Base-by-base conservation (phyloP, 2,888 invertebrate genomes). In the Ctenicera cuprea region DNA sequence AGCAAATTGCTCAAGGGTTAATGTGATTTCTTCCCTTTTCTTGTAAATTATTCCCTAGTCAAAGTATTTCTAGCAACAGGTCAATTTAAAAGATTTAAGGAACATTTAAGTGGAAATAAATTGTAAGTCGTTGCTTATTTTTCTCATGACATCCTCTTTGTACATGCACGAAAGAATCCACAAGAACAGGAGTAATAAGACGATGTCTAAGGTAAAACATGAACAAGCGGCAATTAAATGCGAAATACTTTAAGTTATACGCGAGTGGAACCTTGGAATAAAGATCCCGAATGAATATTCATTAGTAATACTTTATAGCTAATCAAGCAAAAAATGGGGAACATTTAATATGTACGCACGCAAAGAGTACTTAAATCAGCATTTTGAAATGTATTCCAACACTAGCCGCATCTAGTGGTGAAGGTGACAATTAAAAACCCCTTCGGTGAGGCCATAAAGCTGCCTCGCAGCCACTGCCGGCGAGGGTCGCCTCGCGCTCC, bases 361-460 rank as follows among this genome's bases (percentile, higher is more conserved):
- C 71, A 43, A 64, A 45, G 22, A 45, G 64, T 54, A 37, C 64
- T 45, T 71, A 71, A 71, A 71, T 71, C 71, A 70, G 62, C 52
- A 63, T 57, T 64, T 71, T 54, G 64, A 54, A 64, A 65, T 41
- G 71, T 71, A 72, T 65, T 71, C 41, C 54, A 71, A 65, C 64
- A 71, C 57, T 65, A 71, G 71, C 54, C 22, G 54, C 71, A 65
- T 71, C 63, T 64, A 71, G 43, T 33, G 54, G 52, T 52, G 61
- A 59, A 76, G 74, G 76, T 72, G 76, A 76, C 76, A 76, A 76
- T 76, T 74, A 76, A 76, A 76, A 76, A 66, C 74, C 74, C 76
- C 76, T 71, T 74, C 72, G 71, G 72, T 72, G 72, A 66, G 62
- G 66, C 72, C 74, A 63, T 76, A 76, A 76, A 76, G 72, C 63